A percentile compares a stretch with the other conserved stretches of the same genome.
Conservation (phyloP, 2,888 invertebrate genomes). For the Pandemis corylana region DNA sequence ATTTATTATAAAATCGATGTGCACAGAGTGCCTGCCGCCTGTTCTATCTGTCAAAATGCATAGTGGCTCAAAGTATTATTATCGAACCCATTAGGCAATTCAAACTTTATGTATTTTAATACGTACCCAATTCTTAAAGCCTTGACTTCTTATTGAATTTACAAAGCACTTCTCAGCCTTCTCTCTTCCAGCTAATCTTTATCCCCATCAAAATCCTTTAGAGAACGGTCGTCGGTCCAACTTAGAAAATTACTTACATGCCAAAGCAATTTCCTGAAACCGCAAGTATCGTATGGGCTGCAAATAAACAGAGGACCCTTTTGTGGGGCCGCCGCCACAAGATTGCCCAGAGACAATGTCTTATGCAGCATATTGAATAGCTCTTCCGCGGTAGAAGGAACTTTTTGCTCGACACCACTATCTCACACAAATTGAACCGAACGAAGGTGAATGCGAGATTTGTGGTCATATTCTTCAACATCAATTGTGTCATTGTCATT, state of each 20-base stretch:
- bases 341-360: slow-evolving; percentile 74
- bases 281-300: slow-evolving; percentile 74
- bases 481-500: not conserved
- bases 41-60: too few relatives aligned
- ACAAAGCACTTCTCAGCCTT: not conserved
- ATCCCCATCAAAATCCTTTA: slow-evolving; percentile 57
- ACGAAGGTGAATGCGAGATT: slow-evolving; percentile 5
- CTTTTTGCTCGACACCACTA: slow-evolving; percentile 17
- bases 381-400: slow-evolving; percentile 36
- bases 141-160: not conserved
- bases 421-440: slow-evolving; percentile 15
- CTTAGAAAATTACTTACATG: slow-evolving; percentile 83
- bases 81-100: too few relatives aligned
- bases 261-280: slow-evolving; percentile 75
- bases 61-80: too few relatives aligned
- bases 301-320: slow-evolving; percentile 77
- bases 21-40: too few relatives aligned
- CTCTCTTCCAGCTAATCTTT: slow-evolving; percentile 48
- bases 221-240: slow-evolving; percentile 68
- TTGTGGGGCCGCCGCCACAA: slow-evolving; percentile 77
- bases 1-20: too few relatives aligned
- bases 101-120: too few relatives aligned
- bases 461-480: slow-evolving; percentile 9
- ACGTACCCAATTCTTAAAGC: too few relatives aligned
- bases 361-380: slow-evolving; percentile 58